phyloP scores from a whole-genome alignment of 1,140 invertebrate genomes.

The Drosophila athabasca region DNA sequence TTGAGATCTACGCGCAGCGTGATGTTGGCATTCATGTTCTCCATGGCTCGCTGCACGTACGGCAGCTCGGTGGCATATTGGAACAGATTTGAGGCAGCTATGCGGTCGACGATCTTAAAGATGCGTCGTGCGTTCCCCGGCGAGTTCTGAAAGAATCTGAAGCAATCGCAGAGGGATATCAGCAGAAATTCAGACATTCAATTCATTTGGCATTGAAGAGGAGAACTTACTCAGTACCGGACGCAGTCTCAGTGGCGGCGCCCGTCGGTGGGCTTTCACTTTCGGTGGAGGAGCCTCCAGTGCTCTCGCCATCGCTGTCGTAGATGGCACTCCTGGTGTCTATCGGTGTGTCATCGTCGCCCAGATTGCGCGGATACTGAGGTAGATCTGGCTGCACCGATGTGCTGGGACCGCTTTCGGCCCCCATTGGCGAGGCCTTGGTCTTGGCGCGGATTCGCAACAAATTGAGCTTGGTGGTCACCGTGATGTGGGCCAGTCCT shows the following conservation, averaged over 20 bases:
- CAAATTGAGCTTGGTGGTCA: constrained; percentile 98
- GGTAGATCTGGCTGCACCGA: constrained; percentile 11
- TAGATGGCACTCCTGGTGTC: constrained; percentile 85
- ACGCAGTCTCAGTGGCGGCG: constrained; percentile 34
- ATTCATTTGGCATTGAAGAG: neutral
- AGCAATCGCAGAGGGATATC: neutral
- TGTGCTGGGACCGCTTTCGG: constrained; percentile 3
- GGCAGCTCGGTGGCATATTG: constrained; percentile 88
- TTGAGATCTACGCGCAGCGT: constrained; percentile 94
- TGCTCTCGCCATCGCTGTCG: constrained; percentile 95
- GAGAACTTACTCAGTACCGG: constrained; percentile 50
- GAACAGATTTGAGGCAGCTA: constrained; percentile 95
- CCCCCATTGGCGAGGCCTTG: constrained; percentile 26
- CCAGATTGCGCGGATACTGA: constrained; percentile 18
- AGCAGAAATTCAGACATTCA: neutral
- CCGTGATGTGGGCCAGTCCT: constrained; percentile 93
- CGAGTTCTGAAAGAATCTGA: constrained; percentile 70
- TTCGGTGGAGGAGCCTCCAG: constrained; percentile 95
- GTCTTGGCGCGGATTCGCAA: constrained; percentile 88
- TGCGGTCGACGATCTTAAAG: constrained; percentile 93
- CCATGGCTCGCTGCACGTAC: constrained; percentile 91
- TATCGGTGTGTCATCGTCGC: constrained; percentile 24
- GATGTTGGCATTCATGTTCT: constrained; percentile 95
- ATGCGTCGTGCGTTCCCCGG: constrained; percentile 85
- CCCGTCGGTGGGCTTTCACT: constrained; percentile 86